These are phyloP conservation scores for Heliconius hermathena DNA, from an alignment of 1,140 invertebrate species.

Conservation along the genomic window DNA sequence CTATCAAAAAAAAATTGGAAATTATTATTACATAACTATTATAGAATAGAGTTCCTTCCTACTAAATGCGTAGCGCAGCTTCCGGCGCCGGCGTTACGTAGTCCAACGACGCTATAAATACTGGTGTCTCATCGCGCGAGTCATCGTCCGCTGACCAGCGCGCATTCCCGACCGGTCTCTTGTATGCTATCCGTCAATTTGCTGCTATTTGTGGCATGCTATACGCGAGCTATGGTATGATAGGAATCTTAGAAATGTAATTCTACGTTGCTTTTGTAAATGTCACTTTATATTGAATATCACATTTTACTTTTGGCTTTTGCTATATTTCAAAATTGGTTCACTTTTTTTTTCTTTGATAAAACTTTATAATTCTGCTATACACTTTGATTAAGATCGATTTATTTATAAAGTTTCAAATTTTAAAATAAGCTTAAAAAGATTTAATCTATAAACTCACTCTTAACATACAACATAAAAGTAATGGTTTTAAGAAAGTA, in stretches of 20 bases:
- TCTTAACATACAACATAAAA: no score
- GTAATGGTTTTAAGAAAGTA: not conserved
- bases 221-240: constrained; percentile 25
- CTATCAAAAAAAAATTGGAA: not conserved
- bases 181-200: constrained; percentile 53
- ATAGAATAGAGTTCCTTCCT: not conserved
- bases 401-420: no score
- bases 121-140: constrained; percentile 75
- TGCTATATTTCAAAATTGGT: no score
- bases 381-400: no score
- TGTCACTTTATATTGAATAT: not conserved
- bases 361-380: no score
- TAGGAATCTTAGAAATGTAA: constrained; percentile 25
- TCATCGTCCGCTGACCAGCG: constrained; percentile 70
- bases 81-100: constrained; percentile 75
- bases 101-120: constrained; percentile 74
- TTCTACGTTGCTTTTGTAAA: not conserved
- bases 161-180: constrained; percentile 62
- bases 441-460: no score
- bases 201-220: constrained; percentile 30
- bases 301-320: no score
- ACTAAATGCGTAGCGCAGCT: constrained; percentile 59
- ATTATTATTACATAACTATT: not conserved
- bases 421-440: no score
- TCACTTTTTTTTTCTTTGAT: no score